These are phyloP conservation scores for Thalassophryne amazonica DNA, from an alignment of 2,797 vertebrate species.

Conservation along the genomic window DNA sequence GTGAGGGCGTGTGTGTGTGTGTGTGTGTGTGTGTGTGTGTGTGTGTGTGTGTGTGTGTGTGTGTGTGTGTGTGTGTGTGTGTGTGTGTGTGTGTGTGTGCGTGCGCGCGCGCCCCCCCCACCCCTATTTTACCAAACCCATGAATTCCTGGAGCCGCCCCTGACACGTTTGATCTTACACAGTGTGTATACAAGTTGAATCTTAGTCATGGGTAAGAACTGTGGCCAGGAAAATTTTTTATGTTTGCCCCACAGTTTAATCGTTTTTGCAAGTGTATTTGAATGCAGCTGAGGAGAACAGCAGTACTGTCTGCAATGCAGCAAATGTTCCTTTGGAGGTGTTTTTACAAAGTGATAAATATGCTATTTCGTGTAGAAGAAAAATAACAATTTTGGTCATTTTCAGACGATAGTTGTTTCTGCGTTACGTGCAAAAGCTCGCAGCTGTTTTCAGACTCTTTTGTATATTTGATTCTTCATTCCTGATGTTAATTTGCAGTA, in stretches of 20 bases:
- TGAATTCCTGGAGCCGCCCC: too few species aligned
- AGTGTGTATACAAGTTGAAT: constrained; percentile 17
- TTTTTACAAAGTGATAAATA: constrained; percentile 30
- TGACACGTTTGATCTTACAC: constrained; percentile 30
- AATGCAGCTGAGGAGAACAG: constrained; percentile 1
- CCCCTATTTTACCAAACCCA: too few species aligned
- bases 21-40: too few species aligned
- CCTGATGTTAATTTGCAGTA: constrained; percentile 75
- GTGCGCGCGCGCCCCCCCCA: too few species aligned
- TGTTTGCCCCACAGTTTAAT: constrained; percentile 18
- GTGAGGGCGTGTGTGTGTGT: too few species aligned
- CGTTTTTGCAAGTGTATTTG: constrained; percentile 9
- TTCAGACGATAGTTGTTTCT: constrained; percentile 46
- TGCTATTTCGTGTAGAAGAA: constrained; percentile 41
- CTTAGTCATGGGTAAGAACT: constrained; percentile 2
- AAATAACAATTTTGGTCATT: constrained; percentile 41
- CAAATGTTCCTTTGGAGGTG: constrained; percentile 19
- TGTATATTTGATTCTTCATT: constrained; percentile 77
- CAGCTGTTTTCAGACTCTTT: constrained; percentile 42
- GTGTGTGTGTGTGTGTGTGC: too few species aligned
- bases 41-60: too few species aligned
- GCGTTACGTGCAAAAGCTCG: constrained; percentile 45
- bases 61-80: too few species aligned
- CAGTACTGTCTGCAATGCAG: constrained; percentile 19
- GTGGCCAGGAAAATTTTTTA: constrained; percentile 8